A percentile compares a stretch with the other conserved stretches of the same genome.
Evolutionary conservation across 2,797 vertebrate species (phyloP).

Genomic region (Semaprochilodus insignis): DNA sequence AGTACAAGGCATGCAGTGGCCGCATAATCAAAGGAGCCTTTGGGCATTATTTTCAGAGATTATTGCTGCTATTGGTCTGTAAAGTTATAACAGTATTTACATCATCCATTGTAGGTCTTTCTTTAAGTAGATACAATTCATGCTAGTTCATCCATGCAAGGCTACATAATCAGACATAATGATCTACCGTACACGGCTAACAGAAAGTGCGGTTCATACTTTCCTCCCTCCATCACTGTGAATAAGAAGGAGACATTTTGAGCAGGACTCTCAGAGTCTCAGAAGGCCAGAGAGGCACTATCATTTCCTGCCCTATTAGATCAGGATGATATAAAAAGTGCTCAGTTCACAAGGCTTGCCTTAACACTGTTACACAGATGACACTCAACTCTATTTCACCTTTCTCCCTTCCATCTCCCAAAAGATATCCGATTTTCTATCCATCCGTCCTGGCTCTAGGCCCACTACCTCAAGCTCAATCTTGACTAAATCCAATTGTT

Average conservation of each 20-base stretch:
- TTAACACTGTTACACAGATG: constrained; percentile 16
- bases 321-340: constrained; percentile 19
- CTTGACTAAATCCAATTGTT: constrained; percentile 17
- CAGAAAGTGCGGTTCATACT: not conserved
- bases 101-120: not conserved
- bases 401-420: constrained; percentile 2
- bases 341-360: not conserved
- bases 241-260: not conserved
- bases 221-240: not conserved
- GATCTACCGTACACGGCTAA: not conserved
- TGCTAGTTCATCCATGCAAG: not conserved
- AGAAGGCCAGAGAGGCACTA: constrained; percentile 31
- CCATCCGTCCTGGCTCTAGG: not conserved
- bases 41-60: not conserved
- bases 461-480: not conserved
- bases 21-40: not conserved
- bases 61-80: too few species aligned
- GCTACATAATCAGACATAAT: not conserved
- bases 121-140: not conserved
- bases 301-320: constrained; percentile 42
- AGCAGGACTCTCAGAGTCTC: not conserved
- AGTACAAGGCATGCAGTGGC: not conserved
- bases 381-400: constrained; percentile 13
- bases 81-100: not conserved
- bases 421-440: constrained; percentile 5